A percentile compares a stretch with the other conserved stretches of the same genome.
phyloP scores from a whole-genome alignment of 2,797 vertebrate species.

The Dipus sagitta region DNA sequence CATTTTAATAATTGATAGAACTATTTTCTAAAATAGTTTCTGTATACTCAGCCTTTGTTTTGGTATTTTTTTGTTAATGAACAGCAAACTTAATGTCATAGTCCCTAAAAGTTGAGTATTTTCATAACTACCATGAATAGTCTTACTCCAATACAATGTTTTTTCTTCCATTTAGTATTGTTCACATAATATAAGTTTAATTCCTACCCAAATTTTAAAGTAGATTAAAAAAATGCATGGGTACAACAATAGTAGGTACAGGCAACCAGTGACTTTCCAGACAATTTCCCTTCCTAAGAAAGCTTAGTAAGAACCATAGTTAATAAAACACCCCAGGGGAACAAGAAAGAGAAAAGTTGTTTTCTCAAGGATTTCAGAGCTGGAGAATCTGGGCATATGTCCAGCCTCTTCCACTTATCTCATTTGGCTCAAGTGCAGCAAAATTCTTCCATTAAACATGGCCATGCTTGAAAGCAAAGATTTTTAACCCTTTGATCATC shows the following conservation, averaged over 20 bases:
- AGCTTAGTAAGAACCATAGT: not conserved
- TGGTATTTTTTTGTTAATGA: not conserved
- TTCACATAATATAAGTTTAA: not conserved
- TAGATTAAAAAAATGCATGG: not conserved
- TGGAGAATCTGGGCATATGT: constrained; percentile 52
- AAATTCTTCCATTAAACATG: constrained; percentile 51
- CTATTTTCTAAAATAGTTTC: not conserved
- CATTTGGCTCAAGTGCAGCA: constrained; percentile 31
- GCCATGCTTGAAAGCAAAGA: not conserved
- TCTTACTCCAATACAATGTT: not conserved
- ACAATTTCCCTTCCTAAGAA: not conserved
- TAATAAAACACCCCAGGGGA: constrained; percentile 49
- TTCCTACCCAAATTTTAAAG: not conserved
- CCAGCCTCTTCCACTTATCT: constrained; percentile 42
- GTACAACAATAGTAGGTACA: not conserved
- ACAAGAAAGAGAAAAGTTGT: constrained; percentile 7
- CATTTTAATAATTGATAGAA: not conserved
- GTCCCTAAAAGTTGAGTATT: not conserved
- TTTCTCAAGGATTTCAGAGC: constrained; percentile 54
- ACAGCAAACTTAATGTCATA: not conserved
- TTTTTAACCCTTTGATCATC: constrained; percentile 40
- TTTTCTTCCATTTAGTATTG: not conserved
- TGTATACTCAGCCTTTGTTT: not conserved
- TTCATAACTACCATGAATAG: not conserved
- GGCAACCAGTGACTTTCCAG: not conserved